Percentiles rank a stretch among this genome's conserved stretches.
These are phyloP conservation scores for Erebia ligea DNA, from an alignment of 2,888 invertebrate genomes.

Conservation along the genomic window DNA sequence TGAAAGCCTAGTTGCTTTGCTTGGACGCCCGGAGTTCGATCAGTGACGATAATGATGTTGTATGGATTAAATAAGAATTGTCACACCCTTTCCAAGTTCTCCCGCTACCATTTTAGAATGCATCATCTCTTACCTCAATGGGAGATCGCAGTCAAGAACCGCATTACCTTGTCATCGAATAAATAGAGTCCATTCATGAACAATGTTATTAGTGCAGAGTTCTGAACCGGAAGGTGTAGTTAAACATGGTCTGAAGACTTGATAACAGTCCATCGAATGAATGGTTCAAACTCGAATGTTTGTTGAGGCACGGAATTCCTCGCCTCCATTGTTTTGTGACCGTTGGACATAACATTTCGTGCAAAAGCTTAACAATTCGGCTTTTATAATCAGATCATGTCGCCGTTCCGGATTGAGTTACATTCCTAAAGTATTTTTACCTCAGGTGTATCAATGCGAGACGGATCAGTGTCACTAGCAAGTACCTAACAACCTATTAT, in stretches of 20 bases:
- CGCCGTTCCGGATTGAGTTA: conserved; percentile 17
- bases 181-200: conserved; percentile 60
- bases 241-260: conserved; percentile 67
- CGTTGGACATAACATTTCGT: conserved; percentile 14
- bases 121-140: too few relatives aligned
- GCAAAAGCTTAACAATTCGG: conserved; percentile 37
- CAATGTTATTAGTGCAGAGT: conserved; percentile 67
- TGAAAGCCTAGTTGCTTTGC: too few relatives aligned
- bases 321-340: conserved; percentile 61
- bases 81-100: too few relatives aligned
- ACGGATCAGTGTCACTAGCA: conserved; percentile 13
- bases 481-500: neutral
- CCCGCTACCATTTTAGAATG: too few relatives aligned
- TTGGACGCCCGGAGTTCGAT: too few relatives aligned
- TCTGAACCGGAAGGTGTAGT: conserved; percentile 68
- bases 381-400: conserved; percentile 18
- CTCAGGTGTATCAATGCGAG: conserved; percentile 14
- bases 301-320: conserved; percentile 68
- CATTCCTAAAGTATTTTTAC: conserved; percentile 18
- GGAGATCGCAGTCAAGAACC: too few relatives aligned
- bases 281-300: conserved; percentile 54
- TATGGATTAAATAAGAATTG: too few relatives aligned
- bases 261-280: conserved; percentile 49
- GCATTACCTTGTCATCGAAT: too few relatives aligned
- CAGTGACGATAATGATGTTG: too few relatives aligned